A percentile compares a stretch with the other conserved stretches of the same genome.
These are phyloP conservation scores for Saccostrea cuccullata DNA, from an alignment of 1,140 invertebrate species.

Conservation along the genomic window DNA sequence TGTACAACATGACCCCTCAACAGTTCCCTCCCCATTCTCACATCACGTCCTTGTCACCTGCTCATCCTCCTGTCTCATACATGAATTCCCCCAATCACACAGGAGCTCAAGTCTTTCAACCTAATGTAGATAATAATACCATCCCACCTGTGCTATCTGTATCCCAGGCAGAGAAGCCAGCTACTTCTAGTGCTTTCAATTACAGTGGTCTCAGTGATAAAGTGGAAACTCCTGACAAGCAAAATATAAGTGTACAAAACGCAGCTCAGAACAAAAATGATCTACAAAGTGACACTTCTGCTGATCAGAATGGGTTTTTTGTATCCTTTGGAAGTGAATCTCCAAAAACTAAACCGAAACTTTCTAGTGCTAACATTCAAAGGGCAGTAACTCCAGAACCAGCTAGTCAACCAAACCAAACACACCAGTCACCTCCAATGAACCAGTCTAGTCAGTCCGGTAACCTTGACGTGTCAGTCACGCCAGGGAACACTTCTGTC, in stretches of 20 bases:
- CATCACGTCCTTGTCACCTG: constrained; percentile 25
- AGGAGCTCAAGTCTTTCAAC: constrained; percentile 57
- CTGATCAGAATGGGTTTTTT: constrained; percentile 93
- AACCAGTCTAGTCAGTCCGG: constrained; percentile 30
- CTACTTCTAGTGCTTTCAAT: constrained; percentile 34
- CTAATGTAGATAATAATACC: neutral
- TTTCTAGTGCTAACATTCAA: constrained; percentile 61
- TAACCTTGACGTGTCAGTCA: neutral
- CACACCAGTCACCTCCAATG: constrained; percentile 18
- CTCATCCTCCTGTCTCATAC: neutral
- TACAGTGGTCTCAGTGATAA: neutral
- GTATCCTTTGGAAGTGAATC: constrained; percentile 92
- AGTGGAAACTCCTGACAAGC: neutral
- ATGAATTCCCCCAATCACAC: constrained; percentile 41
- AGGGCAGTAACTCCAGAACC: constrained; percentile 59
- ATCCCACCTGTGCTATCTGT: neutral
- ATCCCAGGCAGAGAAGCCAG: constrained; percentile 36
- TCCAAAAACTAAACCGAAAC: constrained; percentile 91
- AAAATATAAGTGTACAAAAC: constrained; percentile 2
- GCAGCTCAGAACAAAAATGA: neutral
- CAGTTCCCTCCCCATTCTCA: constrained; percentile 40
- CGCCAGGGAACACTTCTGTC: constrained; percentile 29
- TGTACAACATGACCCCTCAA: constrained; percentile 32
- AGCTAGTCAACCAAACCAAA: constrained; percentile 5
- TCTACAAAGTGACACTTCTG: neutral